A percentile compares a stretch with the other conserved stretches of the same genome.
Evolutionary conservation across 2,888 invertebrate species (phyloP).

Genomic region (Nephrotoma appendiculata): DNA sequence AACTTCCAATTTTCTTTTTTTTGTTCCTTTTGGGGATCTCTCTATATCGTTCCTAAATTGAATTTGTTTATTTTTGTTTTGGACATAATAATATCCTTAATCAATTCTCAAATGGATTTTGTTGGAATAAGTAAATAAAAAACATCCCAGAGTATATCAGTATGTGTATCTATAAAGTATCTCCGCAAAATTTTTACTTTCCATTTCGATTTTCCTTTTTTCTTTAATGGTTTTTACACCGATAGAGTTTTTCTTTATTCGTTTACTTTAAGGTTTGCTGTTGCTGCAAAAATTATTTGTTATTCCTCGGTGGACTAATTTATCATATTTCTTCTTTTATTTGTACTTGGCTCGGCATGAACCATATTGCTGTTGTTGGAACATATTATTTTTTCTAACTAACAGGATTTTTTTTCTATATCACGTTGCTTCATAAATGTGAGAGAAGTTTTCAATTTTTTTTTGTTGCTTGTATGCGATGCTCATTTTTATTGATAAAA

Average conservation of each 20-base stretch:
- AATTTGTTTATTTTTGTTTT: not conserved
- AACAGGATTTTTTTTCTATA: not conserved
- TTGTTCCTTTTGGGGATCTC: too few species aligned
- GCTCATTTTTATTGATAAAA: not conserved
- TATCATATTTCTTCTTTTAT: not conserved
- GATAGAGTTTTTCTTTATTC: not conserved
- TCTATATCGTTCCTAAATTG: not conserved
- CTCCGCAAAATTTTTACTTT: not conserved
- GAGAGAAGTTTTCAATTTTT: not conserved
- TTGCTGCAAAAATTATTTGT: not conserved
- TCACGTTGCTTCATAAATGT: not conserved
- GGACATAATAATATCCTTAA: not conserved
- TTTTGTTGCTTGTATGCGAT: not conserved
- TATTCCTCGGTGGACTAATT: not conserved
- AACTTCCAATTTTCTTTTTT: too few species aligned
- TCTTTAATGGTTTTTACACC: not conserved
- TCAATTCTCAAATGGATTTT: not conserved
- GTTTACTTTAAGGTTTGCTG: not conserved
- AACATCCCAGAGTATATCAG: not conserved
- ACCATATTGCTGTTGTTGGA: not conserved
- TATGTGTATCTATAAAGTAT: not conserved
- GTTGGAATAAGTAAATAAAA: not conserved
- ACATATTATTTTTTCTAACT: not conserved
- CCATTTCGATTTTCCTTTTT: not conserved
- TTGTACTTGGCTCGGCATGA: not conserved